Percentiles rank a stretch among this genome's conserved stretches.
Conservation (phyloP, 2,113 vertebrate genomes). For the Aix galericulata region DNA sequence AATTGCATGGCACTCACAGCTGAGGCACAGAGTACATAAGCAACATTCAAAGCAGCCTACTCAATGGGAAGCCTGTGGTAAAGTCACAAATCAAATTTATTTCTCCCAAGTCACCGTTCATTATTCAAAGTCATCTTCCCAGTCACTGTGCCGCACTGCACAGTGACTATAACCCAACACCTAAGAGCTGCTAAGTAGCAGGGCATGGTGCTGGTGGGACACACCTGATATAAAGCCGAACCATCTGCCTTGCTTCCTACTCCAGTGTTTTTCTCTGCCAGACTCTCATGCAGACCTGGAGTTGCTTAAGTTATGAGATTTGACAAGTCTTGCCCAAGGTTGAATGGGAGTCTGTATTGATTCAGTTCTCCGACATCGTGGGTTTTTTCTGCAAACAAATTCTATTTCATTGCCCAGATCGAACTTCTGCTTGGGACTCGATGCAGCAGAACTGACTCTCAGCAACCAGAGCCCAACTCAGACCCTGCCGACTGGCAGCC, state of each 20-base stretch:
- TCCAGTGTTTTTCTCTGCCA: background rate
- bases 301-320: background rate
- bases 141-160: background rate
- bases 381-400: background rate
- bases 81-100: background rate
- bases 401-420: background rate
- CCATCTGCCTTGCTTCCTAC: background rate
- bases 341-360: background rate
- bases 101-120: background rate
- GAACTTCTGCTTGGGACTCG: background rate
- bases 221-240: background rate
- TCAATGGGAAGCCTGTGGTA: background rate
- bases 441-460: background rate
- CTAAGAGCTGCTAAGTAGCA: background rate
- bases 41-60: background rate
- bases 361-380: background rate
- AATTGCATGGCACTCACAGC: background rate
- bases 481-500: background rate
- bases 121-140: background rate
- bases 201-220: background rate
- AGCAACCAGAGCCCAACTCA: background rate
- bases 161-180: background rate
- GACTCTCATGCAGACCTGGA: background rate
- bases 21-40: background rate
- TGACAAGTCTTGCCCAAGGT: background rate